A percentile compares a stretch with the other conserved stretches of the same genome.
Evolutionary conservation across 2,113 vertebrate species (phyloP).

Genomic region (Hemiscyllium ocellatum): DNA sequence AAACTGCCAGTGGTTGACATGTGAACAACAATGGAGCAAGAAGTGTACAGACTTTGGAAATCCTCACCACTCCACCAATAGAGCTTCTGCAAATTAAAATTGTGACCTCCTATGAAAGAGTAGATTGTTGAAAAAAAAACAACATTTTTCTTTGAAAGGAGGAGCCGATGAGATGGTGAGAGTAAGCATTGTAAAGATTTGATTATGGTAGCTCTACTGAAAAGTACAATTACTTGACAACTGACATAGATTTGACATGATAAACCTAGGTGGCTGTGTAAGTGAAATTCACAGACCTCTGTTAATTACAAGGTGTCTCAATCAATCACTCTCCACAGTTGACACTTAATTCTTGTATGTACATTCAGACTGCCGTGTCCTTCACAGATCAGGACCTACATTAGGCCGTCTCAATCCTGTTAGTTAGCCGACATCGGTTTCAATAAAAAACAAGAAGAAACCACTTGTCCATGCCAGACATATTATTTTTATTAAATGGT

Average conservation of each 20-base stretch:
- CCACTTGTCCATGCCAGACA: conserved; percentile 40
- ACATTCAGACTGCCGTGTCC: conserved; percentile 43
- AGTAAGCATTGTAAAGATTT: not conserved
- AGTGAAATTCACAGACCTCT: conserved; percentile 41
- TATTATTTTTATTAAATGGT: conserved; percentile 45
- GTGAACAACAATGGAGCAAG: too few relatives aligned
- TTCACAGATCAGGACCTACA: conserved; percentile 52
- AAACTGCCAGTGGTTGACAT: too few relatives aligned
- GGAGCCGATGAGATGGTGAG: not conserved
- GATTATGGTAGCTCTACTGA: not conserved
- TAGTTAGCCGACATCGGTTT: conserved; percentile 41
- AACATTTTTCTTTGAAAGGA: not conserved
- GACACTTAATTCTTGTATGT: conserved; percentile 51
- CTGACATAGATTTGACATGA: conserved; percentile 3
- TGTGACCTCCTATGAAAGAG: not conserved
- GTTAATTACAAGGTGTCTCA: conserved; percentile 48
- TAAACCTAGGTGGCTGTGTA: not conserved
- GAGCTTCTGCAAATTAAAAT: not conserved
- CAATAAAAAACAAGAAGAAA: conserved; percentile 38
- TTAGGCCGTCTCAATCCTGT: conserved; percentile 41
- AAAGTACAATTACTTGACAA: not conserved
- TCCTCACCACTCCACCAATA: not conserved
- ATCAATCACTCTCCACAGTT: conserved; percentile 48
- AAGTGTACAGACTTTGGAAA: not conserved
- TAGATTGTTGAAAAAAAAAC: not conserved